Base-by-base conservation (phyloP, 2,113 vertebrate genomes). In the Piaya cayana region DNA sequence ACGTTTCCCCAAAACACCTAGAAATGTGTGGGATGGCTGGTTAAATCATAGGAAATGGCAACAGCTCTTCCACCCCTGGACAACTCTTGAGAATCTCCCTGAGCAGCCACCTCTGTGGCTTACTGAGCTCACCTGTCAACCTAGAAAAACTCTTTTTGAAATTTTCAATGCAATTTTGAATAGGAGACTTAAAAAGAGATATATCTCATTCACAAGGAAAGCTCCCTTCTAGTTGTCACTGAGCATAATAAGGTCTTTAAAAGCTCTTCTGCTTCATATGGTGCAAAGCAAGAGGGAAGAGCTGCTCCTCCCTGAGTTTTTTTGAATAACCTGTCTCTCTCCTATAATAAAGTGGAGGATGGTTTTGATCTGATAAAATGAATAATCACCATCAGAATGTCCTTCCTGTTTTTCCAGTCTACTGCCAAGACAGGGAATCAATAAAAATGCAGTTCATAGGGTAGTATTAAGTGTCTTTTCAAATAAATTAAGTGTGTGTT, bases 291-390 rank as follows among this genome's bases (percentile, higher is more conserved):
- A 74, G 83, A 91, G 55, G 64, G 68, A 95, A 90, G 55, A 85
- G 14, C 59, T 63, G 19, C 29, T 87, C 8, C 50, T 88, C 63
- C 70, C 21, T 1, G 5, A 65, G 15, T 64, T 91, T 50, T 91
- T 94, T 76, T 72, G 59, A 76, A 70, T 55, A 90, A 80, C 42
- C 49, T 92, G 37, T 71, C 36, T 94, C 62, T 64, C 36, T 58
- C 39, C 10, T 15, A 17, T 72, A 86, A 88, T 83, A 93, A 68
- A 87, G 49, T 2, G 1, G 29, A 90, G 29, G 87, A 50, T 16
- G 62, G 16, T 69, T 87, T 65, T 67, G 50, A 87, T 30, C 15
- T 87, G 74, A 80, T 90, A 94, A 94, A 94, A 90, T 74, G 86
- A 90, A 27, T 53, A 79, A 42, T 76, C 18, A 68, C 22, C 11